Evolutionary conservation across 1,140 invertebrate genomes (phyloP).

Genomic region (Monomorium pharaonis): DNA sequence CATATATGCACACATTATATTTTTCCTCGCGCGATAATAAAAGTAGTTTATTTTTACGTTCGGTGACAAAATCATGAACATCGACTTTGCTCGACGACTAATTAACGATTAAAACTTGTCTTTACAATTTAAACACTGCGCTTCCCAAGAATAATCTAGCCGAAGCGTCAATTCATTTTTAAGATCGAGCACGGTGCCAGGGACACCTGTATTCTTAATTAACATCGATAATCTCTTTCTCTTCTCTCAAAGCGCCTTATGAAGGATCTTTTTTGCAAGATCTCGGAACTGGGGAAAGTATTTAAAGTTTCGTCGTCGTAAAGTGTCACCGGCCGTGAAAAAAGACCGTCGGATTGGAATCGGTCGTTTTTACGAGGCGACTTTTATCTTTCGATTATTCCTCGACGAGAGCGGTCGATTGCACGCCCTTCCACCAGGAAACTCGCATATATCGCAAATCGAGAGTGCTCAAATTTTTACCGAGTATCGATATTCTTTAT

Average conservation of each 20-base stretch:
- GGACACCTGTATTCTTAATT: conserved; percentile 56
- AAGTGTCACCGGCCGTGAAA: conserved; percentile 33
- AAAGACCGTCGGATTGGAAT: background rate
- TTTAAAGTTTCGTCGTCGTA: conserved; percentile 53
- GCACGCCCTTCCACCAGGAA: background rate
- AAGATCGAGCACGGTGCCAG: conserved; percentile 31
- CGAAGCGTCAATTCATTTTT: conserved; percentile 45
- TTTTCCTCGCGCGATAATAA: background rate
- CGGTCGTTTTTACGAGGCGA: conserved; percentile 39
- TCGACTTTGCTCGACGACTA: conserved; percentile 10
- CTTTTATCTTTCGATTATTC: conserved; percentile 52
- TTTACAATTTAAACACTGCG: conserved; percentile 26
- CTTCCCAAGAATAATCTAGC: conserved; percentile 29
- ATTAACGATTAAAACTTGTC: conserved; percentile 45
- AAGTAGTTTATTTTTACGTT: conserved; percentile 29
- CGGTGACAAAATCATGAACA: background rate
- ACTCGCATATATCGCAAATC: background rate
- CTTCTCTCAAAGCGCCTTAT: conserved; percentile 28
- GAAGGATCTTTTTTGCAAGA: conserved; percentile 45
- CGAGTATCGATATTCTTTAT: background rate
- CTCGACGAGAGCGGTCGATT: conserved; percentile 29
- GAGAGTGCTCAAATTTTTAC: background rate
- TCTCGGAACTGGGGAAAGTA: conserved; percentile 23
- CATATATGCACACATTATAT: no score
- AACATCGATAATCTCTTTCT: conserved; percentile 49